phyloP scores from a whole-genome alignment of 2,888 invertebrate genomes.

The Himalopsyche kuldschensis region DNA sequence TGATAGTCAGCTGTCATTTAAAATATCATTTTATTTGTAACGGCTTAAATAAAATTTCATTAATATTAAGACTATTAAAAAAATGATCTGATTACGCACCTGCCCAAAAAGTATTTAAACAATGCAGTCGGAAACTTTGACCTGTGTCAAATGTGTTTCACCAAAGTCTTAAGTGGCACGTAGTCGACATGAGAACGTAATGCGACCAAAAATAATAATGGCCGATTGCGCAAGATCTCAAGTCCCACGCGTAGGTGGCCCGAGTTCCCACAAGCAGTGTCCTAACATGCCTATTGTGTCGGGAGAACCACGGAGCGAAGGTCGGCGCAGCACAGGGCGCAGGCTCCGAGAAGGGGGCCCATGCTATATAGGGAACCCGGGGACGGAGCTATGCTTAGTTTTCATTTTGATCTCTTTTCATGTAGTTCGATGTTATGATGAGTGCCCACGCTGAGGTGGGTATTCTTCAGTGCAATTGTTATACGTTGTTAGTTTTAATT shows the following conservation, averaged over 20 bases:
- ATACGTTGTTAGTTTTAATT: conserved; percentile 13
- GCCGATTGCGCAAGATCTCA: conserved; percentile 18
- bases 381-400: conserved; percentile 31
- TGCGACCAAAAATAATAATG: conserved; percentile 25
- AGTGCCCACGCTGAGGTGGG: conserved; percentile 37
- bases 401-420: conserved; percentile 38
- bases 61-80: too few relatives aligned
- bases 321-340: conserved; percentile 7
- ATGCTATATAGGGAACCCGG: conserved; percentile 37
- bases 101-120: neutral
- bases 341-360: conserved; percentile 23
- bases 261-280: conserved; percentile 28
- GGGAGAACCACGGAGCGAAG: conserved; percentile 16
- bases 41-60: too few relatives aligned
- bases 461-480: conserved; percentile 10
- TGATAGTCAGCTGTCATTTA: too few relatives aligned
- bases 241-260: conserved; percentile 24
- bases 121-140: conserved; percentile 29
- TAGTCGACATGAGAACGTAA: conserved; percentile 29
- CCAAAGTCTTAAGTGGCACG: conserved; percentile 21
- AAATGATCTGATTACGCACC: neutral
- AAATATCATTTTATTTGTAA: too few relatives aligned
- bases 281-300: conserved; percentile 23
- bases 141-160: conserved; percentile 31
- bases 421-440: conserved; percentile 38